Base-by-base conservation (phyloP, 1,140 invertebrate species). In the Drusus annulatus region DNA sequence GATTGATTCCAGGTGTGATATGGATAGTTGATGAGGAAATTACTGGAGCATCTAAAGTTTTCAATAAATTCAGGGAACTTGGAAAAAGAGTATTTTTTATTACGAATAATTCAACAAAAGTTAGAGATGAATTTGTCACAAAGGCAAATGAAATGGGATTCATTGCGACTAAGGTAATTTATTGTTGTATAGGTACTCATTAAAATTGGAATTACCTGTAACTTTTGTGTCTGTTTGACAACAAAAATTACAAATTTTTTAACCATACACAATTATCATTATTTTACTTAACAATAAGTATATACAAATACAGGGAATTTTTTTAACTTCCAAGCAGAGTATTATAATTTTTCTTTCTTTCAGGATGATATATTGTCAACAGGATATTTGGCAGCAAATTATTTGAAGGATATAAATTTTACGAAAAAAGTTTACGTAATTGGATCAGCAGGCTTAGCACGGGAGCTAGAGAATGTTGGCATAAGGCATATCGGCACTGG, bases 41-140 rank as follows among this genome's bases (percentile, higher is more conserved):
- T 56, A 86, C 90, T 17, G 93, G 94, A 5, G 92, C 96, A 6
- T 90, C 92, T 15, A 92, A 95, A 63, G 91, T 94, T 3, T 90
- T 98, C 80, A 94, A 95, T 84, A 90, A 89, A 60, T 92, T 98
- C 6, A 91, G 92, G 60, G 88, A 91, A 76, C 71, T 93, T 17
- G 96, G 95, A 4, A 99, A 98, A 88, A 93, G 91, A 86, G 92
- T 98, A 76, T 97, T 96, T 86, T 98, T 95, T 87, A 93, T 98
- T 0, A 99, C 97, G 5, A 99, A 99, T 86, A 99, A 99, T 87
- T 97, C 96, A 28, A 96, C 95, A 3, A 97, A 96, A 89, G 95
- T 95, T 0, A 91, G 95, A 76, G 89, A 92, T 62, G 93, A 97
- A 83, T 95, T 97, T 86, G 89, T 94, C 3, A 85, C 90, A 13